phyloP scores from a whole-genome alignment of 2,797 vertebrate genomes.

The Takifugu ocellatus region DNA sequence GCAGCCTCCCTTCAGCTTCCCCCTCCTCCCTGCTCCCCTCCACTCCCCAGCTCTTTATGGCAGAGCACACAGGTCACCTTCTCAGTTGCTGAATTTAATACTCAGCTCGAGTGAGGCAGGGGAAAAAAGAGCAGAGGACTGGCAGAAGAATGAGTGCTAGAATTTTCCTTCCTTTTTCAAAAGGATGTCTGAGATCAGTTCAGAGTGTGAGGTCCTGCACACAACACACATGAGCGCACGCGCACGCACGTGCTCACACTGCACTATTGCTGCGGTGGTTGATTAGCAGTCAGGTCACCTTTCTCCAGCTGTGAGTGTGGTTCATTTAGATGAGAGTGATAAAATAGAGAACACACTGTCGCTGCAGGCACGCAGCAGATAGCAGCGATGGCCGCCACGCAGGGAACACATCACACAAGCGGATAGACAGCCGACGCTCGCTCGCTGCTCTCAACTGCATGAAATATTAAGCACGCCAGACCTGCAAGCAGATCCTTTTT shows the following conservation, averaged over 20 bases:
- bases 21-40: conserved; percentile 36
- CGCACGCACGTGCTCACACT: conserved; percentile 15
- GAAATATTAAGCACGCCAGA: conserved; percentile 11
- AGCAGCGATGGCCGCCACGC: conserved; percentile 46
- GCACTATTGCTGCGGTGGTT: conserved; percentile 45
- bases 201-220: conserved; percentile 45
- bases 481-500: conserved; percentile 11
- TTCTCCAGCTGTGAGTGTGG: conserved; percentile 71
- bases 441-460: conserved; percentile 29
- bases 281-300: conserved; percentile 73
- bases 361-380: conserved; percentile 59
- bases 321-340: conserved; percentile 71
- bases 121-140: conserved; percentile 44
- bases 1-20: conserved; percentile 62
- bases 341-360: conserved; percentile 66
- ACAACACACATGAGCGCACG: conserved; percentile 25
- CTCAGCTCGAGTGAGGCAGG: conserved; percentile 66
- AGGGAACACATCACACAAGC: conserved; percentile 34
- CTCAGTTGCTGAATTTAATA: conserved; percentile 81
- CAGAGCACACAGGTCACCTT: conserved; percentile 81
- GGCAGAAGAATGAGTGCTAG: conserved; percentile 58
- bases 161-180: conserved; percentile 61
- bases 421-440: conserved; percentile 13
- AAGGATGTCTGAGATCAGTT: conserved; percentile 62
- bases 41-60: conserved; percentile 72